These are phyloP conservation scores for Telmatochromis sp. DNA, from an alignment of 2,113 vertebrate genomes.

Conservation along the genomic window DNA sequence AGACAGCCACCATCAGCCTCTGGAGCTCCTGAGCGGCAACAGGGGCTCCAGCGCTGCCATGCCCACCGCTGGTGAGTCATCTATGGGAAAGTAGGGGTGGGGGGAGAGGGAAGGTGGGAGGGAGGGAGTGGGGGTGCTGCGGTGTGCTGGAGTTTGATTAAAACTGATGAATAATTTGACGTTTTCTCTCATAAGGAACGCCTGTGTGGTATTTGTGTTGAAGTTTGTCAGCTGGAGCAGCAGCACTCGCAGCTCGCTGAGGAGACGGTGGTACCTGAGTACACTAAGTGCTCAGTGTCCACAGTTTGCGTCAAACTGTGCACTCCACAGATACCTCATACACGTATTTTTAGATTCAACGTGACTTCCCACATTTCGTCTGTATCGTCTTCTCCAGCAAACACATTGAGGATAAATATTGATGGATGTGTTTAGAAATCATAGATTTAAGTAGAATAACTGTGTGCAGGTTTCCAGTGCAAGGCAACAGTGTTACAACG, in stretches of 20 bases:
- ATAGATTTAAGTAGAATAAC: neutral
- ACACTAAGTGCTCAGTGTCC: neutral
- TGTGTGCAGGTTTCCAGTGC: neutral
- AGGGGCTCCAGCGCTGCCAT: constrained; percentile 54
- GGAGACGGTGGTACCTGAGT: neutral
- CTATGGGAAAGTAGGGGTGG: constrained; percentile 9
- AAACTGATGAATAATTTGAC: neutral
- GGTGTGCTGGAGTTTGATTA: neutral
- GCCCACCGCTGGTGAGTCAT: constrained; percentile 65
- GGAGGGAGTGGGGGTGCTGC: neutral
- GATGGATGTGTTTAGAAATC: neutral
- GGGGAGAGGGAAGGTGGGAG: neutral
- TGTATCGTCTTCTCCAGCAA: neutral
- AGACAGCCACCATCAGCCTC: constrained; percentile 50
- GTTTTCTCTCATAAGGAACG: neutral
- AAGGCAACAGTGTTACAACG: neutral
- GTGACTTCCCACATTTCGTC: neutral
- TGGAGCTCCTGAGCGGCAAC: constrained; percentile 60
- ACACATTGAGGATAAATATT: neutral
- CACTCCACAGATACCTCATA: neutral
- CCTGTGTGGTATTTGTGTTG: neutral
- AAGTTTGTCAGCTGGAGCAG: neutral
- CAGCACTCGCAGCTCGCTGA: neutral
- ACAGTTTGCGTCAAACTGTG: neutral
- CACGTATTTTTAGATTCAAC: neutral